Percentiles rank a stretch among this genome's conserved stretches.
Conservation (phyloP, 2,113 vertebrate genomes). For the Melanerpes formicivorus region DNA sequence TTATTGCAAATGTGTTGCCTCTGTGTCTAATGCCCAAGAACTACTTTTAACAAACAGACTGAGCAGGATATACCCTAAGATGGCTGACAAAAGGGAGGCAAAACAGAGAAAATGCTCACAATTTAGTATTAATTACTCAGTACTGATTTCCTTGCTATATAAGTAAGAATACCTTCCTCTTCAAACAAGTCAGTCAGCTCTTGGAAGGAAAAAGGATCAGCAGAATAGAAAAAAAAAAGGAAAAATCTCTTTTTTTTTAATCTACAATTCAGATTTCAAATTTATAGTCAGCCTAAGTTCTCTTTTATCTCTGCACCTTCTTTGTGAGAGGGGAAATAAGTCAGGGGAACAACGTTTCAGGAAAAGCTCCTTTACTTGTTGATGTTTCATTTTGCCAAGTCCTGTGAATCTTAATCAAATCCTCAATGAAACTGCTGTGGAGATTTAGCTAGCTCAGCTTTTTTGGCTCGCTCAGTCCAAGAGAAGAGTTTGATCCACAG, state of each 20-base stretch:
- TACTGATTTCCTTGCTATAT: background rate
- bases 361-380: constrained; percentile 3
- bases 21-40: background rate
- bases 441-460: constrained; percentile 11
- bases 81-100: background rate
- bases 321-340: background rate
- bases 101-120: background rate
- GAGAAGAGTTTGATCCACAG: background rate
- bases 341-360: background rate
- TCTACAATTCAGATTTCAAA: background rate
- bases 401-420: background rate
- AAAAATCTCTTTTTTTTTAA: background rate
- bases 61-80: background rate
- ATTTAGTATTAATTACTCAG: background rate
- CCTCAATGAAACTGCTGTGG: background rate
- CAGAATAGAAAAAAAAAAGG: background rate
- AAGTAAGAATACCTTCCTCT: background rate
- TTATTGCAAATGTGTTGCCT: background rate
- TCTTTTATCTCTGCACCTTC: background rate
- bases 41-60: background rate
- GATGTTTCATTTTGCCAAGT: background rate
- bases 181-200: background rate
- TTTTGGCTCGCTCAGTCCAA: background rate
- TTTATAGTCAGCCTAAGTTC: background rate
- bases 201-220: background rate